Conservation (phyloP, 1,140 invertebrate species). For the Brachionus plicatilis region DNA sequence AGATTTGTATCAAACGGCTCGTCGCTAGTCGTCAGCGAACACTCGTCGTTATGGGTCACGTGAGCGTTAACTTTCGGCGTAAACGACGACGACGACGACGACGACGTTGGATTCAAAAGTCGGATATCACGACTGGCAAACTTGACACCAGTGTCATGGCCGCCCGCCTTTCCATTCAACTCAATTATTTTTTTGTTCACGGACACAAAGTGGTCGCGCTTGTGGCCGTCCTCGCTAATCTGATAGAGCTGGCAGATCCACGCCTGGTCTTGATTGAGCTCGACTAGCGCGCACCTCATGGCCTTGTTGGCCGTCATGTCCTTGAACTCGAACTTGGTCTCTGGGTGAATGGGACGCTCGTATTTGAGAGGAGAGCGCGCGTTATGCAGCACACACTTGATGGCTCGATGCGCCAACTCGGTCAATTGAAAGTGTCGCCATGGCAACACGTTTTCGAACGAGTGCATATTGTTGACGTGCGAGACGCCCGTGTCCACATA, state of each 20-base stretch:
- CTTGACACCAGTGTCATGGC: not conserved
- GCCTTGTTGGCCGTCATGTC: not conserved
- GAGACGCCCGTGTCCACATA: slow-evolving; percentile 11
- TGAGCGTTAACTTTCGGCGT: not conserved
- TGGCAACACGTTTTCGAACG: not conserved
- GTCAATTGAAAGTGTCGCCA: not conserved
- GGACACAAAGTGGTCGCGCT: not conserved
- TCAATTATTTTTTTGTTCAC: not conserved
- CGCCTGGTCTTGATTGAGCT: not conserved
- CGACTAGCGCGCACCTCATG: not conserved
- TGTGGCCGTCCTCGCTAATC: not conserved
- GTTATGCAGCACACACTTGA: slow-evolving; percentile 1
- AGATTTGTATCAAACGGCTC: slow-evolving; percentile 16
- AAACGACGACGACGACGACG: not conserved
- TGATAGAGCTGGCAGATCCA: not conserved
- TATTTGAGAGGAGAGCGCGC: not conserved
- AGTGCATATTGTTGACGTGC: not conserved
- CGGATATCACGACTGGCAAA: not conserved
- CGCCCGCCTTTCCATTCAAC: not conserved
- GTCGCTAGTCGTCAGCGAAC: not conserved
- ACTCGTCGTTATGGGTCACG: not conserved
- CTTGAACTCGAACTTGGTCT: slow-evolving; percentile 29
- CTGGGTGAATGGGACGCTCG: not conserved
- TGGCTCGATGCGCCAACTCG: not conserved
- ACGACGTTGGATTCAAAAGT: not conserved